Conservation (phyloP, 2,797 vertebrate species). For the Pterois miles region DNA sequence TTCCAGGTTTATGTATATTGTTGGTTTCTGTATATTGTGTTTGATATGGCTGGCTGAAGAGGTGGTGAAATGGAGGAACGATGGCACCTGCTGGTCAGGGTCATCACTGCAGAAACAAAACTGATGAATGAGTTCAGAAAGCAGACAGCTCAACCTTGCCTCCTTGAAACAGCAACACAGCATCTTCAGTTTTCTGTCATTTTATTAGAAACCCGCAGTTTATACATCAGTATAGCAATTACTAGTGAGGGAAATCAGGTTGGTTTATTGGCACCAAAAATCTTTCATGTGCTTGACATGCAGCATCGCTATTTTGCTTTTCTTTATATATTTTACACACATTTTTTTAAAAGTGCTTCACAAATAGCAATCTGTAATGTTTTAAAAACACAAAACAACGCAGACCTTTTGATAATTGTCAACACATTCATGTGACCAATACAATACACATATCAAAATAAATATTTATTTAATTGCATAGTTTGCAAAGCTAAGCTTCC, state of each 20-base stretch:
- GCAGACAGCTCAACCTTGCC: neutral
- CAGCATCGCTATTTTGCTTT: constrained; percentile 19
- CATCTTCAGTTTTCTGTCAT: neutral
- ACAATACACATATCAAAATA: constrained; percentile 48
- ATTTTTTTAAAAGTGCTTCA: constrained; percentile 33
- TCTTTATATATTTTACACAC: constrained; percentile 19
- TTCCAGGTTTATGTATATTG: constrained; percentile 25
- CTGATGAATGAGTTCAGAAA: neutral
- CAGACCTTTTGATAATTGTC: constrained; percentile 2
- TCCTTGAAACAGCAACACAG: neutral
- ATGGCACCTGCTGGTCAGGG: constrained; percentile 59
- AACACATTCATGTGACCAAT: neutral
- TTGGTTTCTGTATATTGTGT: constrained; percentile 20
- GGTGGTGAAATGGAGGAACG: constrained; percentile 10
- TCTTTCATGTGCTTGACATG: constrained; percentile 21
- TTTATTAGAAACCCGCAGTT: constrained; percentile 51
- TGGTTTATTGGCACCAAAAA: neutral
- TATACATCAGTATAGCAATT: constrained; percentile 6
- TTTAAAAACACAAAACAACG: constrained; percentile 7
- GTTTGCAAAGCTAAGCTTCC: constrained; percentile 48
- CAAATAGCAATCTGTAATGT: neutral
- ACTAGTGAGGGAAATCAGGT: neutral
- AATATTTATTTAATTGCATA: constrained; percentile 58
- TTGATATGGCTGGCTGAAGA: neutral
- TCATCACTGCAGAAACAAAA: constrained; percentile 10